Percentiles rank a stretch among this genome's conserved stretches.
phyloP scores from a whole-genome alignment of 2,797 vertebrate genomes.

The Alfaro cultratus region DNA sequence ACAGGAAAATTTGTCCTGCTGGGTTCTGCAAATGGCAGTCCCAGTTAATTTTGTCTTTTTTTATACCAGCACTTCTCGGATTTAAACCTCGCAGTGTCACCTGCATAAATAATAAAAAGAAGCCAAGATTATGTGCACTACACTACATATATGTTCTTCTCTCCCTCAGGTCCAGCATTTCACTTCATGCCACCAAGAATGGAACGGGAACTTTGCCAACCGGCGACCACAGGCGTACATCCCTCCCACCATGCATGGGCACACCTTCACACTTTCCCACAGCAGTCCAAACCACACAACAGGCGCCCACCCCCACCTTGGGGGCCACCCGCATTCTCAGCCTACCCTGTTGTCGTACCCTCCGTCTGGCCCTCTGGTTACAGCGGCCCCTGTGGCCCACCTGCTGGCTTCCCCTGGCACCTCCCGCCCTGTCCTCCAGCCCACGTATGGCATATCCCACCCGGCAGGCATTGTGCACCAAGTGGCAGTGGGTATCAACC shows the following conservation, averaged over 20 bases:
- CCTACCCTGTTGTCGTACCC: constrained; percentile 90
- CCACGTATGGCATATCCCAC: constrained; percentile 89
- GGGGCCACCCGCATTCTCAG: constrained; percentile 87
- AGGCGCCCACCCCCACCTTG: constrained; percentile 84
- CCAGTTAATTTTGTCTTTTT: background rate
- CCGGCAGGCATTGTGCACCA: constrained; percentile 91
- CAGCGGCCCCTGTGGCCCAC: constrained; percentile 91
- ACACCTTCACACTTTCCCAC: constrained; percentile 91
- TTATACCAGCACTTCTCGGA: background rate
- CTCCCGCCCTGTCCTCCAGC: constrained; percentile 90
- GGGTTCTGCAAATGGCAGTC: background rate
- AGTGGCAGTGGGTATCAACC: constrained; percentile 94
- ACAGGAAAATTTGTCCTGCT: background rate
- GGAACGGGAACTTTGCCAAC: constrained; percentile 93
- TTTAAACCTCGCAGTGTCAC: background rate
- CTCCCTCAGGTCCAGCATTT: constrained; percentile 90
- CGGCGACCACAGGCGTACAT: constrained; percentile 93
- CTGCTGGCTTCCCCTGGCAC: constrained; percentile 93
- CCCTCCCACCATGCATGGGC: constrained; percentile 86
- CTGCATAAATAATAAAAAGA: background rate
- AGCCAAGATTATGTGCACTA: background rate
- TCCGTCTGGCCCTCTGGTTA: constrained; percentile 85
- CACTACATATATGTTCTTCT: background rate
- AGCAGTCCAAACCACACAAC: constrained; percentile 90
- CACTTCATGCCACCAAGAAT: constrained; percentile 90